Conservation (phyloP, 1,140 invertebrate species). For the Drosophila kepulauana region DNA sequence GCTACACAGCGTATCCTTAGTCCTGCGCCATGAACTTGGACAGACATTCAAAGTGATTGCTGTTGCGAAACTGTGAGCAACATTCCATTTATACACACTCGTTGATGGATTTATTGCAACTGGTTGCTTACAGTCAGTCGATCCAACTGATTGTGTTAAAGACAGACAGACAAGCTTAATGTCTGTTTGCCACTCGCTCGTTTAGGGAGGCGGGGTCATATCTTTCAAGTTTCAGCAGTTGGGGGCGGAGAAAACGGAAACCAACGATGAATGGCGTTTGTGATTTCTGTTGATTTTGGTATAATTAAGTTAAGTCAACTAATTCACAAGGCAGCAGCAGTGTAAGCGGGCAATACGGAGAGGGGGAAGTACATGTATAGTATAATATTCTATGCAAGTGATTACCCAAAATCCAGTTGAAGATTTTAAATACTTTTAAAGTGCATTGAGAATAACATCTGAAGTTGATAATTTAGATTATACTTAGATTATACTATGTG, state of each 20-base stretch:
- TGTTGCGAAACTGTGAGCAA: constrained; percentile 22
- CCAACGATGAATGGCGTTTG: constrained; percentile 66
- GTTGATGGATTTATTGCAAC: constrained; percentile 49
- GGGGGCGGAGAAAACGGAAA: neutral
- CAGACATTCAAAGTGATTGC: constrained; percentile 76
- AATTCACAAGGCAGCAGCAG: constrained; percentile 24
- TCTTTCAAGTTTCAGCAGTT: neutral
- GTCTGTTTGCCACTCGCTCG: neutral
- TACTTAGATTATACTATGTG: neutral
- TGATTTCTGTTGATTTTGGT: constrained; percentile 73
- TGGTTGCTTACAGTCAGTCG: constrained; percentile 31
- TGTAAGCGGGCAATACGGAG: neutral
- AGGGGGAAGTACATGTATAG: neutral
- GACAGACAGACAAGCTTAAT: constrained; percentile 10
- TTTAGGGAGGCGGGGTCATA: neutral
- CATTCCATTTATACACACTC: constrained; percentile 21
- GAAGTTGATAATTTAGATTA: neutral
- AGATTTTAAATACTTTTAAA: constrained; percentile 3
- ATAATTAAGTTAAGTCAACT: constrained; percentile 74
- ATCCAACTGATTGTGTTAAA: constrained; percentile 20
- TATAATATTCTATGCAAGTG: neutral
- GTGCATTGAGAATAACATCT: neutral
- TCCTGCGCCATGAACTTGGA: constrained; percentile 22
- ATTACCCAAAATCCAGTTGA: neutral
- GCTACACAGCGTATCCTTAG: constrained; percentile 46